phyloP scores from a whole-genome alignment of 2,888 invertebrate genomes.

The Volucella inflata region DNA sequence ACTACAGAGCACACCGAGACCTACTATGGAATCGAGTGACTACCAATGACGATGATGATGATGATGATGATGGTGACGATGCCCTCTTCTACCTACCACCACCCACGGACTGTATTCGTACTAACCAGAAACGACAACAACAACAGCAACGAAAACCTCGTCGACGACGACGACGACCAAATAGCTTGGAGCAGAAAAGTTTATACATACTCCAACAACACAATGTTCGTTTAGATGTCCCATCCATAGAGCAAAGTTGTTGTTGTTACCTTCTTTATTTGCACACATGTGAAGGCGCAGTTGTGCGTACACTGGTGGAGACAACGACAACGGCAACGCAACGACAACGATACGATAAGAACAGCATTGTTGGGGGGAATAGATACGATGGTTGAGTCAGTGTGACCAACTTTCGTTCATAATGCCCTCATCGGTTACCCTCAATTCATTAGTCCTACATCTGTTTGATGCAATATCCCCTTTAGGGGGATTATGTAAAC shows the following conservation, averaged over 20 bases:
- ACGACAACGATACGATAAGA: not conserved
- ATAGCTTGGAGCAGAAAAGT: slow-evolving; percentile 24
- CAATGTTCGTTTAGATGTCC: slow-evolving; percentile 35
- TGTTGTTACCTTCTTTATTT: slow-evolving; percentile 49
- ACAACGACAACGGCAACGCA: not conserved
- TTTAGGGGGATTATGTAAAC: no score
- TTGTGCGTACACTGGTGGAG: slow-evolving; percentile 32
- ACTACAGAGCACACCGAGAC: not conserved
- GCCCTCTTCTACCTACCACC: slow-evolving; percentile 28
- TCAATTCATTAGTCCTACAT: no score
- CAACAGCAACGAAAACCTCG: not conserved
- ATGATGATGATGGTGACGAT: slow-evolving; percentile 28
- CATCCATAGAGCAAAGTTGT: slow-evolving; percentile 6
- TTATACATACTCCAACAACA: slow-evolving; percentile 15
- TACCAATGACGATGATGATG: slow-evolving; percentile 4
- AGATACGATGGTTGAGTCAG: no score
- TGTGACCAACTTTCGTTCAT: no score
- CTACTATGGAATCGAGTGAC: not conserved
- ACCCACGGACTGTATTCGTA: slow-evolving; percentile 3
- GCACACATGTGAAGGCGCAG: slow-evolving; percentile 51
- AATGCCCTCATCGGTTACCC: no score
- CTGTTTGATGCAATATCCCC: no score
- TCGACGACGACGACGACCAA: not conserved
- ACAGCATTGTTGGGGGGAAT: no score
- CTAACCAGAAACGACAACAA: not conserved